Conservation (phyloP, 1,140 invertebrate genomes). For the Atopsyche davidsoni region DNA sequence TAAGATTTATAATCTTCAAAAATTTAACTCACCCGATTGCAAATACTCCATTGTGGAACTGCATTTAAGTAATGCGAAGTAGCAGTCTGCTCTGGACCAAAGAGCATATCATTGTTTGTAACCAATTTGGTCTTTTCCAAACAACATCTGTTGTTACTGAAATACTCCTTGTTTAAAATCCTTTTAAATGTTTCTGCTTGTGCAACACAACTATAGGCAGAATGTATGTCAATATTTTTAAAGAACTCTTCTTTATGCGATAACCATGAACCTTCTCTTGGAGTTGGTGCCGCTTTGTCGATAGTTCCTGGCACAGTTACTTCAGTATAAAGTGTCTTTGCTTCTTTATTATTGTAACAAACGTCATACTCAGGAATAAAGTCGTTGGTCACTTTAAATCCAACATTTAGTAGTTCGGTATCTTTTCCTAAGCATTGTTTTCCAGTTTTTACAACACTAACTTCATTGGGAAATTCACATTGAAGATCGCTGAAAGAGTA, state of each 20-base stretch:
- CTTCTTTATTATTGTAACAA: slow-evolving; percentile 34
- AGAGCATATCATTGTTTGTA: slow-evolving; percentile 33
- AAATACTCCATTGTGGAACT: slow-evolving; percentile 40
- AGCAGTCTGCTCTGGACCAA: slow-evolving; percentile 33
- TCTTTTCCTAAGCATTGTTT: slow-evolving; percentile 22
- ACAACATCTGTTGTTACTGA: slow-evolving; percentile 32
- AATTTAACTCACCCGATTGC: slow-evolving; percentile 28
- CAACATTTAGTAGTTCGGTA: slow-evolving; percentile 32
- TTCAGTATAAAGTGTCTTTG: slow-evolving; percentile 33
- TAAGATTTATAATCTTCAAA: background rate
- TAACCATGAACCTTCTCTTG: slow-evolving; percentile 13
- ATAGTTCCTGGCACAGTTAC: slow-evolving; percentile 28
- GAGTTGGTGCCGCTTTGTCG: slow-evolving; percentile 15
- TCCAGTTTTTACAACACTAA: slow-evolving; percentile 19
- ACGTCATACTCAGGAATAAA: slow-evolving; percentile 35
- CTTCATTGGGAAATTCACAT: slow-evolving; percentile 31
- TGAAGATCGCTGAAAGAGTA: slow-evolving; percentile 33
- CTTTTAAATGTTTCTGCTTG: slow-evolving; percentile 31
- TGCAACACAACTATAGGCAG: slow-evolving; percentile 34
- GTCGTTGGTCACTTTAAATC: slow-evolving; percentile 28
- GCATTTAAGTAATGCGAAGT: slow-evolving; percentile 37
- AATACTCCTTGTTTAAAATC: slow-evolving; percentile 26
- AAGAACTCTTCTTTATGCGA: background rate
- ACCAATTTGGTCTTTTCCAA: slow-evolving; percentile 37
- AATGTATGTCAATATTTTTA: slow-evolving; percentile 31